Base-by-base conservation (phyloP, 2,113 vertebrate species). In the Melanostigma gelatinosum region DNA sequence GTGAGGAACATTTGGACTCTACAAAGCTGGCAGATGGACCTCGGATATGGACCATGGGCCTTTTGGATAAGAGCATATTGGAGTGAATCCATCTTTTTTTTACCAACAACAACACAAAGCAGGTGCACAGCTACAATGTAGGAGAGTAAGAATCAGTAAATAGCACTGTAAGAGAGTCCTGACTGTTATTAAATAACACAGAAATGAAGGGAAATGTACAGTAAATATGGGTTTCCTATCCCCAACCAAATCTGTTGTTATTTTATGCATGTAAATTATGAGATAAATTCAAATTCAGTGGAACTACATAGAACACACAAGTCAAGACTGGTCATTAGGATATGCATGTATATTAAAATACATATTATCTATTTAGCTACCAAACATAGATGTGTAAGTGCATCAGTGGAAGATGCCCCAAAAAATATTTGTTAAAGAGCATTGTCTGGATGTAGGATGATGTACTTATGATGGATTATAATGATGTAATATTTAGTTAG, bases 21-120 rank as follows among this genome's bases (percentile, higher is more conserved):
- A 46, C 58, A 66, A 58, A 87, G 77, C 75, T 64, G 77, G 50
- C 90, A 93, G 89, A 92, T 91, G 92, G 90, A 77, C 61, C 67
- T 38, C 50, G 32, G 77, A 79, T 72, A 64, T 73, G 48, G 58
- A 77, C 54, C 72, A 29, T 44, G 27, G 34, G 44, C n/a, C 36
- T 60, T 75, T 77, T 88, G 83, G 86, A 85, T 70, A 36, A 34
- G 69, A 77, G 18, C 60, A 69, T 2, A 20, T 50, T 83, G 85
- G 83, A 91, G 55, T 58, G 58, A 68, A 68, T 90, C 75, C 89
- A 90, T 80, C 61, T 69, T 40, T 80, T 24, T 24, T 24, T 65
- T 57, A 63, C 70, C 70, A 79, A 69, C 54, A 85, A 72, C 72
- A 76, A 84, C 46, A 79, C 18, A 70, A 72, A 82, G 29, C 38